Evolutionary conservation across 2,888 invertebrate genomes (phyloP), one percentile per base, ranked within the genome.

Genomic region (Shargacucullia verbasci): DNA sequence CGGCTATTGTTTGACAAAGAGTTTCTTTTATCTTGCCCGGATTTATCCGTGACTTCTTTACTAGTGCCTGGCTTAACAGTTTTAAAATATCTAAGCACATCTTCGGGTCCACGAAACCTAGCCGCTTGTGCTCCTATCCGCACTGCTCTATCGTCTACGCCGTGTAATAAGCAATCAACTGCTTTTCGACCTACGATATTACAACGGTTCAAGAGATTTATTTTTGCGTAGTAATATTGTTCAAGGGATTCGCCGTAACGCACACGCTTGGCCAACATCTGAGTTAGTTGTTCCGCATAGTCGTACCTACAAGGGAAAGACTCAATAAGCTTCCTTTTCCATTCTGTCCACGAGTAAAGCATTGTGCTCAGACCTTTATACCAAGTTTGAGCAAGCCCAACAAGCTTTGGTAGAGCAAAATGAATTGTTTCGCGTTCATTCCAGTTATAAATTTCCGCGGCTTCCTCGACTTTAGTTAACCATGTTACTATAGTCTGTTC

Each of bases 51-150:
- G 3, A n/a, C n/a, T 8, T 69, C 65, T 10, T 39, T 52, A 8
- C 4, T 50, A 0, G 33, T 10, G 4, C 61, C 61, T 7, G 39
- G 29, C 33, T 62, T 67, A 0, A 77, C 59, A 0, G 60, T 65
- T 13, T n/a, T 58, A 29, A 72, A 55, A 39, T 69, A 72, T 37
- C 58, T 67, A 0, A 69, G 15, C 4, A 66, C 56, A 10, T 65
- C 39, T 44, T 76, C 76, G 0, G 71, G 66, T 20, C 70, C 66
- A 0, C 11, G 10, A 11, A 74, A 75, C 25, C 72, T 65, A 7
- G 72, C 75, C 0, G 72, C 53, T 27, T 75, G 71, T 0, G 69
- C 72, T 6, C 73, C 68, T 11, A 77, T 55, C 25, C 37, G 59
- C 0, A 75, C 44, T 0, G 62, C 64, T 0, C 72, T 37, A 44